Evolutionary conservation across 2,113 vertebrate species (phyloP).

Genomic region (Lepidothrix coronata): DNA sequence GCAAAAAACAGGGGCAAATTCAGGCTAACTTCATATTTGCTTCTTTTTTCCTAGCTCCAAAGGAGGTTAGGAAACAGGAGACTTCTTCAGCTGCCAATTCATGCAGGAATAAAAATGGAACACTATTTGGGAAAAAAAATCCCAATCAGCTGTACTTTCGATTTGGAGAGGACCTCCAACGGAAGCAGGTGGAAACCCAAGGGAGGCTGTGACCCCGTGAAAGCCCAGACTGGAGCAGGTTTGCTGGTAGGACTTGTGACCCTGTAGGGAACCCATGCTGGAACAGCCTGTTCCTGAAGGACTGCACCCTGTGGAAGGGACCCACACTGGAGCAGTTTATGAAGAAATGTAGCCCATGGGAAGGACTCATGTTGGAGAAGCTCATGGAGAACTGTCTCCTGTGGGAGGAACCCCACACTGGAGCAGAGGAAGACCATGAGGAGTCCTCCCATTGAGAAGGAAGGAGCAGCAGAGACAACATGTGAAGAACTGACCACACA

Average conservation of each 20-base stretch:
- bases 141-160: neutral
- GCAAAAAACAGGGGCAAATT: neutral
- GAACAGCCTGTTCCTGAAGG: neutral
- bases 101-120: neutral
- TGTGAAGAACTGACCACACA: neutral
- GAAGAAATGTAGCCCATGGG: neutral
- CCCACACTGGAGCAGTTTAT: accelerated
- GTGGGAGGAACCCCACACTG: neutral
- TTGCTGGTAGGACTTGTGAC: neutral
- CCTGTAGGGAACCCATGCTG: neutral
- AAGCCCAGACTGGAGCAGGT: neutral
- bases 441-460: neutral
- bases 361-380: neutral
- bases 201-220: neutral
- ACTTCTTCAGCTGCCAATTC: neutral
- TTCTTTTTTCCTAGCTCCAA: neutral
- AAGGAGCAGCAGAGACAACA: neutral
- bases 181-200: neutral
- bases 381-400: neutral
- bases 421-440: neutral
- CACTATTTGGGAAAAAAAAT: neutral
- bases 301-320: neutral
- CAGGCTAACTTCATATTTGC: neutral
- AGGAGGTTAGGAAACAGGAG: neutral
- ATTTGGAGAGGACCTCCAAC: neutral